Percentiles rank a stretch among this genome's conserved stretches.
These are phyloP conservation scores for Drosophila miranda DNA, from an alignment of 1,140 invertebrate species.

Conservation along the genomic window DNA sequence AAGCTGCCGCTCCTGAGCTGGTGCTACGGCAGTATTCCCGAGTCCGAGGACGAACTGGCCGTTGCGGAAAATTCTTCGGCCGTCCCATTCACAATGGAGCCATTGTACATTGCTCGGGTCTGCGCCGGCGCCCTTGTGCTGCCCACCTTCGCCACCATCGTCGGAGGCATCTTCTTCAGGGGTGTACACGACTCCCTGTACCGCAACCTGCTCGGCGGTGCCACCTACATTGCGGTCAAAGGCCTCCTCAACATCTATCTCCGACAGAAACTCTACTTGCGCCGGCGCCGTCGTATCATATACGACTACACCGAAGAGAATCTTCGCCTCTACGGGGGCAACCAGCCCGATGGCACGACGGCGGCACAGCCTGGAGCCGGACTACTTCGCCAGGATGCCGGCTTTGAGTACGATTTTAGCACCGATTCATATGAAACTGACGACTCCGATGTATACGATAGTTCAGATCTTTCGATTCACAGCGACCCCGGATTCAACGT, in stretches of 20 bases:
- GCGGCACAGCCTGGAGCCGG: too few relatives aligned
- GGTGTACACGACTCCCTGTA: conserved; percentile 94
- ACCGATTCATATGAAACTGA: too few relatives aligned
- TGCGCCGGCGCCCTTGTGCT: conserved; percentile 96
- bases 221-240: conserved; percentile 95
- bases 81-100: conserved; percentile 84
- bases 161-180: conserved; percentile 93
- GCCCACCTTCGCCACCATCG: conserved; percentile 94
- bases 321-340: conserved; percentile 71
- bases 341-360: too few relatives aligned
- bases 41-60: background rate
- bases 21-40: background rate
- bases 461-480: too few relatives aligned
- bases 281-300: conserved; percentile 90
- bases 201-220: conserved; percentile 93
- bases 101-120: conserved; percentile 89
- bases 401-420: too few relatives aligned
- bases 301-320: conserved; percentile 91
- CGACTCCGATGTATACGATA: too few relatives aligned
- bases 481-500: too few relatives aligned
- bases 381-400: too few relatives aligned
- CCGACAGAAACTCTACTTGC: conserved; percentile 94
- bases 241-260: conserved; percentile 98
- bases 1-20: conserved; percentile 83
- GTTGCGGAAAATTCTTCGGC: conserved; percentile 62